Conservation (phyloP, 1,140 invertebrate genomes). For the Matsumurasca onukii region DNA sequence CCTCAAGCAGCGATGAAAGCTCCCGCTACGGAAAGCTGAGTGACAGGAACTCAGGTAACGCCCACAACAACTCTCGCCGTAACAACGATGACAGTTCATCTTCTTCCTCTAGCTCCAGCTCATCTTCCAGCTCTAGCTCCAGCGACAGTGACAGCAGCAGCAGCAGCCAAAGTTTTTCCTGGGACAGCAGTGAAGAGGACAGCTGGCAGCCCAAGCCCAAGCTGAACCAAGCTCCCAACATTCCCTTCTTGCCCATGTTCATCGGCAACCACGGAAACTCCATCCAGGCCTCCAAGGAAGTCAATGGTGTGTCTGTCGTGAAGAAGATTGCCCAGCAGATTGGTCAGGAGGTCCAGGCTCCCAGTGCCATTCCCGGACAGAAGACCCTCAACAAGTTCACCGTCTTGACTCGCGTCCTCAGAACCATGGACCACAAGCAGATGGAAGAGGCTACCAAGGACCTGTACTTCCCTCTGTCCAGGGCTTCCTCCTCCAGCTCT, state of each 20-base stretch:
- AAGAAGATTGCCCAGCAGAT: conserved; percentile 57
- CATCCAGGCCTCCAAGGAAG: conserved; percentile 45
- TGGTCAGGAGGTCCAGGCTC: conserved; percentile 55
- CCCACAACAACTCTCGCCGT: conserved; percentile 34
- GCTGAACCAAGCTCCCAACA: conserved; percentile 49
- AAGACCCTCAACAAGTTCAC: conserved; percentile 61
- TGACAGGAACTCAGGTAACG: too few species aligned
- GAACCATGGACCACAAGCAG: conserved; percentile 59
- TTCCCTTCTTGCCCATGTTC: conserved; percentile 53
- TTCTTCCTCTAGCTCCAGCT: conserved; percentile 33
- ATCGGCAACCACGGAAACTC: conserved; percentile 54
- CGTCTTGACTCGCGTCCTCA: conserved; percentile 56
- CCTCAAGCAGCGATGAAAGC: conserved; percentile 27
- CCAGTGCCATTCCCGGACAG: conserved; percentile 55
- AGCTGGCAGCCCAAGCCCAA: conserved; percentile 49
- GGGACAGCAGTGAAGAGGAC: conserved; percentile 43
- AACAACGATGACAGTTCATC: conserved; percentile 38
- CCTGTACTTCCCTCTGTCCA: conserved; percentile 48
- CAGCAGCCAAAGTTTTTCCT: conserved; percentile 24
- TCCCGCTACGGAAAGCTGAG: conserved; percentile 17
- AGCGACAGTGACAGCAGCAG: conserved; percentile 22
- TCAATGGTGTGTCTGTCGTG: conserved; percentile 47
- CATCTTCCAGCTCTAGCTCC: conserved; percentile 10
- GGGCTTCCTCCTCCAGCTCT: conserved; percentile 2
- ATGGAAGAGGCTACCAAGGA: conserved; percentile 50